Conservation (phyloP, 2,888 invertebrate species). For the Empis livida region DNA sequence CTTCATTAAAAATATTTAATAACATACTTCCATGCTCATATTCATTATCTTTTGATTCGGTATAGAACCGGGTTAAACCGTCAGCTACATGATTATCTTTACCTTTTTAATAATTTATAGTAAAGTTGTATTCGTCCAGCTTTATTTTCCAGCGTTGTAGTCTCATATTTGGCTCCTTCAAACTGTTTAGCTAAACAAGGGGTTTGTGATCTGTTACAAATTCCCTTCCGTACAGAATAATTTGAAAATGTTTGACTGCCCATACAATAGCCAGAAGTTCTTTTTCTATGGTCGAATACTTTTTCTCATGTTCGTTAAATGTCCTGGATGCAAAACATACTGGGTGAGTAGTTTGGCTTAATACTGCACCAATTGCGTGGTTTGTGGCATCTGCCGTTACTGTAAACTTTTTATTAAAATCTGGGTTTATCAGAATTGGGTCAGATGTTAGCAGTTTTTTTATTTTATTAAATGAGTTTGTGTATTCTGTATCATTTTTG, state of each 20-base stretch:
- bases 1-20: no score
- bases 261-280: slow-evolving; percentile 21
- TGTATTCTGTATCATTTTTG: neutral
- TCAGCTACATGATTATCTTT: no score
- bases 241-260: slow-evolving; percentile 8
- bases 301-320: slow-evolving; percentile 12
- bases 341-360: neutral
- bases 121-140: no score
- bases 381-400: neutral
- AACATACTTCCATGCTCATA: no score
- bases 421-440: neutral
- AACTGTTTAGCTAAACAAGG: no score
- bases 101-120: no score
- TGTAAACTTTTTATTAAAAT: neutral
- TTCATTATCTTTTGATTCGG: no score
- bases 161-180: no score
- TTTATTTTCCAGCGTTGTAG: no score
- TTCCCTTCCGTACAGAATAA: neutral
- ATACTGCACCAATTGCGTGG: neutral
- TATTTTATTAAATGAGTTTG: neutral
- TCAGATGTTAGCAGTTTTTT: neutral
- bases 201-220: neutral
- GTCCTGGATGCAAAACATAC: slow-evolving; percentile 17
- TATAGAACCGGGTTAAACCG: no score
- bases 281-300: slow-evolving; percentile 20